A percentile compares a stretch with the other conserved stretches of the same genome.
phyloP scores from a whole-genome alignment of 2,888 invertebrate genomes.

The Unio delphinus region DNA sequence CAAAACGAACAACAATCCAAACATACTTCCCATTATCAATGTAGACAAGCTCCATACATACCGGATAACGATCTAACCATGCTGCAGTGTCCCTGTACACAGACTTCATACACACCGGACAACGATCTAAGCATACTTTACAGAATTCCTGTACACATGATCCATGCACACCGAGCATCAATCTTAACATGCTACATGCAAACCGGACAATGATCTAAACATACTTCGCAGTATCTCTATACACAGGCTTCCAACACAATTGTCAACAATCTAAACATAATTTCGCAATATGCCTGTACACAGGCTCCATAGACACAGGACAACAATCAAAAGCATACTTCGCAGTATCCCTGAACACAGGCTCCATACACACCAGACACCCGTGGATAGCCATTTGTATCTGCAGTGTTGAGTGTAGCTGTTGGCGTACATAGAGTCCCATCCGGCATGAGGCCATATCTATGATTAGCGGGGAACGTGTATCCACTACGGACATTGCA shows the following conservation, averaged over 20 bases:
- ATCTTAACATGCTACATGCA: background rate
- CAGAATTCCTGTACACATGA: slow-evolving; percentile 21
- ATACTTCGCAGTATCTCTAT: slow-evolving; percentile 21
- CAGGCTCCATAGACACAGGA: slow-evolving; percentile 14
- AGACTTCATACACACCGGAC: no score
- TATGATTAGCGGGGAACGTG: background rate
- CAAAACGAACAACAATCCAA: no score
- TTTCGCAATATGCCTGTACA: slow-evolving; percentile 23
- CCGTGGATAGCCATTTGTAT: slow-evolving; percentile 14
- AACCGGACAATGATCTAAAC: no score
- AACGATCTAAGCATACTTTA: slow-evolving; percentile 5
- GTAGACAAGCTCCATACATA: slow-evolving; percentile 11
- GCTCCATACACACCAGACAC: slow-evolving; percentile 9
- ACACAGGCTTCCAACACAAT: slow-evolving; percentile 14
- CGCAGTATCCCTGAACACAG: slow-evolving; percentile 25
- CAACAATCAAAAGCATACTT: slow-evolving; percentile 12
- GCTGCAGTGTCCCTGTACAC: no score
- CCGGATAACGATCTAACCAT: slow-evolving; percentile 6
- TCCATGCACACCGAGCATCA: slow-evolving; percentile 8
- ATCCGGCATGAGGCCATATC: slow-evolving; percentile 23
- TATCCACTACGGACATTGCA: slow-evolving; percentile 8
- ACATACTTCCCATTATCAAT: slow-evolving; percentile 21
- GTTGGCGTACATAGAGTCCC: slow-evolving; percentile 17
- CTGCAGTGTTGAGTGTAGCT: background rate
- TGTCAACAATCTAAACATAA: slow-evolving; percentile 7